phyloP scores from a whole-genome alignment of 2,888 invertebrate species.

The Drosophila pullipes region DNA sequence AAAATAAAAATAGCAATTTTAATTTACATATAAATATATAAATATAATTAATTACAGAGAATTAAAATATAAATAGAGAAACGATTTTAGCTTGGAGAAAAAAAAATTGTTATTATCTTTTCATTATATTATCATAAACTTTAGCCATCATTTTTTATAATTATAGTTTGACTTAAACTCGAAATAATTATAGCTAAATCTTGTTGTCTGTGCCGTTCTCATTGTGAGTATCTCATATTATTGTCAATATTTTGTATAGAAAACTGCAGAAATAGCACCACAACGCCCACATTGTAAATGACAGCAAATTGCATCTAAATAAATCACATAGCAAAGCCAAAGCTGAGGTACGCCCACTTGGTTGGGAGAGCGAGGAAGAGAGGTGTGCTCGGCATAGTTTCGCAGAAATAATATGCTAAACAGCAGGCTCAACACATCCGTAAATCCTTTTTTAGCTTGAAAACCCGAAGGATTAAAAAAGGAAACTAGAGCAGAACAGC shows the following conservation, averaged over 20 bases:
- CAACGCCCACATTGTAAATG: conserved; percentile 13
- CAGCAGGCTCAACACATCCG: conserved; percentile 52
- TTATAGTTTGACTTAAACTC: not conserved
- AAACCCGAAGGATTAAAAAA: conserved; percentile 82
- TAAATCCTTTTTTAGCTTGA: conserved; percentile 80
- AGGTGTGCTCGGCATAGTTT: conserved; percentile 23
- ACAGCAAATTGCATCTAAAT: conserved; percentile 38
- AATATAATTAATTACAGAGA: not conserved
- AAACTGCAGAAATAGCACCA: not conserved
- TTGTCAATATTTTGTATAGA: not conserved
- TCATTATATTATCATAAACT: not conserved
- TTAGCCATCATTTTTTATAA: not conserved
- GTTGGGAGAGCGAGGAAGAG: not conserved
- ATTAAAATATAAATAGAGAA: not conserved
- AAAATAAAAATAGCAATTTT: not conserved
- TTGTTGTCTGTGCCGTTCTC: not conserved
- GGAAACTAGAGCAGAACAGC: conserved; percentile 73
- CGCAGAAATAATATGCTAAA: conserved; percentile 72
- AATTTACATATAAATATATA: not conserved
- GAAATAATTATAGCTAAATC: not conserved
- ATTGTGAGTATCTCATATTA: not conserved
- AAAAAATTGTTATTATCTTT: not conserved
- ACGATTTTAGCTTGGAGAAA: not conserved
- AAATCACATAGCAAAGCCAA: conserved; percentile 60
- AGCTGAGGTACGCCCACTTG: conserved; percentile 59